A percentile compares a stretch with the other conserved stretches of the same genome.
Evolutionary conservation across 1,140 invertebrate species (phyloP).

Genomic region (Ctenoplectra terminalis): DNA sequence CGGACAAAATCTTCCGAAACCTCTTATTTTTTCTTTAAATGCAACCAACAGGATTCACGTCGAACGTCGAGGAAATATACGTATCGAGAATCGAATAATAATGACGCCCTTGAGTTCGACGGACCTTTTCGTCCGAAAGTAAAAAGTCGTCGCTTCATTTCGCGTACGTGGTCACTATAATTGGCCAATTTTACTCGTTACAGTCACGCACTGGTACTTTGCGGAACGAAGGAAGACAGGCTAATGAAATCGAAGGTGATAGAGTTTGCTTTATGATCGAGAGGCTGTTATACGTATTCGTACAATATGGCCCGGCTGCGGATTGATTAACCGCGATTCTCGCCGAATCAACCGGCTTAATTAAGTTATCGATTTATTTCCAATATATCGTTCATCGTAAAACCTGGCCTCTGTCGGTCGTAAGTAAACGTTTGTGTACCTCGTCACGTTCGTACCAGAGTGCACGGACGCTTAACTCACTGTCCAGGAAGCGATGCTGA

Average conservation of each 20-base stretch:
- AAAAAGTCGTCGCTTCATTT: conserved; percentile 44
- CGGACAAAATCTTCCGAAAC: not conserved
- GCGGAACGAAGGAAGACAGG: conserved; percentile 69
- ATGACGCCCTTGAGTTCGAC: conserved; percentile 43
- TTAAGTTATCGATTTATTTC: conserved; percentile 81
- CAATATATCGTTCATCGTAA: conserved; percentile 71
- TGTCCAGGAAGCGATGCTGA: conserved; percentile 47
- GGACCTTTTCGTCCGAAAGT: conserved; percentile 1
- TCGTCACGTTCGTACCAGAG: conserved; percentile 62
- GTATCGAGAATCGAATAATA: conserved; percentile 49
- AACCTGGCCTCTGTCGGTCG: conserved; percentile 15
- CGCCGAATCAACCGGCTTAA: conserved; percentile 71
- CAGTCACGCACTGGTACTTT: conserved; percentile 75
- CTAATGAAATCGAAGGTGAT: conserved; percentile 78
- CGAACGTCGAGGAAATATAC: not conserved
- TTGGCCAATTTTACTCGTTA: conserved; percentile 73
- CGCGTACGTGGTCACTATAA: conserved; percentile 59
- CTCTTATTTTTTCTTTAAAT: not conserved
- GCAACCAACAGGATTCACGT: not conserved
- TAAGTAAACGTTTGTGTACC: conserved; percentile 68
- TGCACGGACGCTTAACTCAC: conserved; percentile 38
- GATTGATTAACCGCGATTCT: conserved; percentile 77
- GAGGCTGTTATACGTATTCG: conserved; percentile 75
- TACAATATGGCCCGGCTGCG: conserved; percentile 66
- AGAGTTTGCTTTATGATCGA: conserved; percentile 75